phyloP scores from a whole-genome alignment of 2,888 invertebrate genomes.

The Microdon myrmicae region DNA sequence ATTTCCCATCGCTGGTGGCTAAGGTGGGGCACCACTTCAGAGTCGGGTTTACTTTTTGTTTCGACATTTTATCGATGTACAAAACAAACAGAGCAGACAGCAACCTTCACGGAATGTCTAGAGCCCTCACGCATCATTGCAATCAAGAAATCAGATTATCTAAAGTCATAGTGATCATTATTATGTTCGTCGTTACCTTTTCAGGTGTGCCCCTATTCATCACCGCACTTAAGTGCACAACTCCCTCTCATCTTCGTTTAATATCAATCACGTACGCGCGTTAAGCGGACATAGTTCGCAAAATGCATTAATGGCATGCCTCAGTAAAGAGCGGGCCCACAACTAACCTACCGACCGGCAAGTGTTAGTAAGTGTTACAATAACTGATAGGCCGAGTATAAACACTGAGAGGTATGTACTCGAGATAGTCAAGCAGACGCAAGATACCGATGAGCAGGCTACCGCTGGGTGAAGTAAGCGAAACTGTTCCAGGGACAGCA shows the following conservation, averaged over 20 bases:
- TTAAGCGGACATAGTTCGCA: slow-evolving; percentile 50
- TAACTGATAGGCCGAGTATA: slow-evolving; percentile 31
- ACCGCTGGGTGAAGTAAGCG: slow-evolving; percentile 12
- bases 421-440: slow-evolving; percentile 20
- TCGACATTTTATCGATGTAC: slow-evolving; percentile 44
- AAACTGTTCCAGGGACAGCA: slow-evolving; percentile 35
- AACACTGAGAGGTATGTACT: slow-evolving; percentile 28
- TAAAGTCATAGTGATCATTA: slow-evolving; percentile 36
- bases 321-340: slow-evolving; percentile 29
- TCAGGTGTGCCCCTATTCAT: slow-evolving; percentile 50
- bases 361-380: slow-evolving; percentile 46
- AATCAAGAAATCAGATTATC: slow-evolving; percentile 47
- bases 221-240: slow-evolving; percentile 31
- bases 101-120: slow-evolving; percentile 34
- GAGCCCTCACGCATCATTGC: slow-evolving; percentile 46
- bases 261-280: slow-evolving; percentile 52
- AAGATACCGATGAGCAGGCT: slow-evolving; percentile 28
- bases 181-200: too few relatives aligned
- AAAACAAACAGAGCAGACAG: slow-evolving; percentile 31
- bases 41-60: slow-evolving; percentile 45
- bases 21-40: slow-evolving; percentile 46
- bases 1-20: slow-evolving; percentile 13
- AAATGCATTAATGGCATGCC: slow-evolving; percentile 49
- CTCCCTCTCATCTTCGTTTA: slow-evolving; percentile 40
- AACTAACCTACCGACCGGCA: too few relatives aligned